Base-by-base conservation (phyloP, 1,140 invertebrate genomes). In the Andrena cerasifolii region DNA sequence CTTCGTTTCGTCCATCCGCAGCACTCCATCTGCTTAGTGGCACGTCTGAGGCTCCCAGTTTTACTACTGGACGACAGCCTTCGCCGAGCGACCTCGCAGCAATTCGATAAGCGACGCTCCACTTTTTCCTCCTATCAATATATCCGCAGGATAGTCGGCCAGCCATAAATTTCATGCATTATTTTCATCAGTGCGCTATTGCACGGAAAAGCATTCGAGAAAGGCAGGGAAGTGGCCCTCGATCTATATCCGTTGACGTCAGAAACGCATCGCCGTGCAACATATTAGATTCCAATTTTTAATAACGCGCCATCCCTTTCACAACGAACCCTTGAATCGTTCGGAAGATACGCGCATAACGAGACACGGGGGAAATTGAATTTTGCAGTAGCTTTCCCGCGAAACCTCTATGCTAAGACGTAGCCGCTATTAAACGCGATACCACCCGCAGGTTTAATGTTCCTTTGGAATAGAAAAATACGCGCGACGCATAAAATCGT, bases 71-170 rank as follows among this genome's bases (percentile, higher is more conserved):
- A 16, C 43, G 14, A 16, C 43, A 45, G 53, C 18, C 33, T 21
- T 70, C 40, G 18, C n/a, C 18, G 18, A 45, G 16, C 31, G 16
- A 54, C 43, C 59, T 24, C 14, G 28, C 26, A 26, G 43, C 43
- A 65, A 61, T 79, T 79, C 47, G 65, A 79, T 62, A 54, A 62
- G 40, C 71, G 59, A 40, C 21, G 61, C 31, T 79, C 54, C 33
- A 43, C 26, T 66, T 77, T 77, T 28, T 59, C 8, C 40, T 7
- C 31, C 10, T 51, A 49, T 73, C 70, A 16, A 62, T 62, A 62
- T 62, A 72, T 21, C 28, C 10, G 24, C 33, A 12, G 18, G 24
- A 28, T 56, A 14, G 24, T 10, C 28, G 8, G 45, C 8, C 40
- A 14, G 21, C 21, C 21, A 33, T 49, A 28, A 72, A 72, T 51